Evolutionary conservation across 2,888 invertebrate species (phyloP).

Genomic region (Agrotis clavis): DNA sequence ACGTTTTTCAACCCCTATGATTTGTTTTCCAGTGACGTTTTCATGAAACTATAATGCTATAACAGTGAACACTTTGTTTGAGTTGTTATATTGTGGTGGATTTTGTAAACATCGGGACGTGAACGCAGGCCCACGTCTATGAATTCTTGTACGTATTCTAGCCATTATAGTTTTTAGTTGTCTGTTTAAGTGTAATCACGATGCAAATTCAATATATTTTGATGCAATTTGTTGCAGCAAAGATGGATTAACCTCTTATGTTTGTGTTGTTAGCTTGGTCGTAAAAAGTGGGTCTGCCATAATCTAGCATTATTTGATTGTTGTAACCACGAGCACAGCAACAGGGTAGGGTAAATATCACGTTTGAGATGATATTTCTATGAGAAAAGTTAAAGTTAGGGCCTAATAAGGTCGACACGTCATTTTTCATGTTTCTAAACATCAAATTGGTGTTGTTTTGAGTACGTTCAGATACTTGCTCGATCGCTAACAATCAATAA

Average conservation of each 20-base stretch:
- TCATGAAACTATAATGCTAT: conserved; percentile 81
- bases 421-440: conserved; percentile 56
- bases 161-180: conserved; percentile 77
- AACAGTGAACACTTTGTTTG: conserved; percentile 81
- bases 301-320: conserved; percentile 69
- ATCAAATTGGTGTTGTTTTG: conserved; percentile 51
- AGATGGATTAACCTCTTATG: conserved; percentile 79
- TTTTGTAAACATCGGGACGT: conserved; percentile 90
- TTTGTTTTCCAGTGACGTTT: conserved; percentile 80
- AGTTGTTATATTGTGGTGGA: conserved; percentile 80
- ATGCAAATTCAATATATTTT: conserved; percentile 67
- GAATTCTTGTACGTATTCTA: conserved; percentile 90
- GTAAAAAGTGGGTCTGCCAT: conserved; percentile 75
- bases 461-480: conserved; percentile 37
- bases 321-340: conserved; percentile 74
- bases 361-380: conserved; percentile 36
- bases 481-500: conserved; percentile 62
- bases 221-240: conserved; percentile 62
- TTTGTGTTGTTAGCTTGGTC: conserved; percentile 76
- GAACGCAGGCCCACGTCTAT: conserved; percentile 90
- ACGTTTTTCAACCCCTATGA: conserved; percentile 73
- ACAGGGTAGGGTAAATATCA: conserved; percentile 65
- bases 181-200: conserved; percentile 70
- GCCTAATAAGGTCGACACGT: conserved; percentile 52
- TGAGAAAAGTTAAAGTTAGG: conserved; percentile 45